Conservation (phyloP, 1,140 invertebrate genomes). For the Trichoplusia ni region DNA sequence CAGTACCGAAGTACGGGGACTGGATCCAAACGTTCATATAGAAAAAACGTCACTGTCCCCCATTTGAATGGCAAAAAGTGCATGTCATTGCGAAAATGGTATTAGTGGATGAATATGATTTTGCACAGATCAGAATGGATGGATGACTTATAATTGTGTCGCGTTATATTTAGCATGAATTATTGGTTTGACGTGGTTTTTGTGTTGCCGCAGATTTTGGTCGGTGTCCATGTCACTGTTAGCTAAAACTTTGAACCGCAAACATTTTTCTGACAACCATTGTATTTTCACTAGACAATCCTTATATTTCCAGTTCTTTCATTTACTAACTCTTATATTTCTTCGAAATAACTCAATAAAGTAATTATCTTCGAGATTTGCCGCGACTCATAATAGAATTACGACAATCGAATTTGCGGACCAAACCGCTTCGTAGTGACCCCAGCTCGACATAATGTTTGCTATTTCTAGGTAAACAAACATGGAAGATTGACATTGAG, state of each 20-base stretch:
- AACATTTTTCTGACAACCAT: background rate
- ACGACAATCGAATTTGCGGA: constrained; percentile 68
- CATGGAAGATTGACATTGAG: constrained; percentile 74
- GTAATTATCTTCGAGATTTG: constrained; percentile 41
- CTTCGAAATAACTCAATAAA: constrained; percentile 6
- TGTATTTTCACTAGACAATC: background rate
- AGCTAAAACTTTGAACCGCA: constrained; percentile 28
- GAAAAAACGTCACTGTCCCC: constrained; percentile 76
- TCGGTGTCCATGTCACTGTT: constrained; percentile 9
- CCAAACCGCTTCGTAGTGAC: constrained; percentile 66
- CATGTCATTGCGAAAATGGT: constrained; percentile 76
- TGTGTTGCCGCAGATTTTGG: constrained; percentile 34
- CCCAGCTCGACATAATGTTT: constrained; percentile 67
- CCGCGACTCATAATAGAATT: constrained; percentile 60
- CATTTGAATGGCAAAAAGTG: constrained; percentile 81
- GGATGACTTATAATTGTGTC: constrained; percentile 79
- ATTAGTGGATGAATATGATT: constrained; percentile 78
- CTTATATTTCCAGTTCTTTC: background rate
- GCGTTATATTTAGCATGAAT: constrained; percentile 79
- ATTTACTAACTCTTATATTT: background rate
- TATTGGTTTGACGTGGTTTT: constrained; percentile 75
- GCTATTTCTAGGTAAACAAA: constrained; percentile 78
- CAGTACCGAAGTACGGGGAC: constrained; percentile 44
- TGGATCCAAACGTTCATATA: constrained; percentile 54
- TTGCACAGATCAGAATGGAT: constrained; percentile 72